Evolutionary conservation across 2,797 vertebrate species (phyloP).

Genomic region (Tragelaphus eurycerus): DNA sequence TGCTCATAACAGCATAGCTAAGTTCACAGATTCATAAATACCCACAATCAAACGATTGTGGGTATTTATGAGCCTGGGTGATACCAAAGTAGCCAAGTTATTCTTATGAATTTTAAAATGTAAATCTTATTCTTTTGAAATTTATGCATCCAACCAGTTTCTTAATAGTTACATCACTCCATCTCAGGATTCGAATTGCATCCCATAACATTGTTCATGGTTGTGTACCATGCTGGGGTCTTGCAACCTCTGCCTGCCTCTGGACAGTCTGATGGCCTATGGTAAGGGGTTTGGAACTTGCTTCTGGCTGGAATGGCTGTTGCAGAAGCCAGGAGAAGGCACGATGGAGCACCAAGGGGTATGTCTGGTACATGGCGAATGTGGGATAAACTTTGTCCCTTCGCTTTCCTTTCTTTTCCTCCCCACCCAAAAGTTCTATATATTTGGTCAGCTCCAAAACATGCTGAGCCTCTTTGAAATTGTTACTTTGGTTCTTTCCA

Average conservation of each 20-base stretch:
- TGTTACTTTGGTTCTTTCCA: slow-evolving; percentile 60
- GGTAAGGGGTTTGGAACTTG: neutral
- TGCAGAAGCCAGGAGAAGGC: neutral
- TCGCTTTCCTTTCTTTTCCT: neutral
- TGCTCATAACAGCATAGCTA: neutral
- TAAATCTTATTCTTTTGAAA: neutral
- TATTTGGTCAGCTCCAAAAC: slow-evolving; percentile 54
- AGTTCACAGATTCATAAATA: neutral
- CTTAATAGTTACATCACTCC: neutral
- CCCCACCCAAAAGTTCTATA: slow-evolving; percentile 1
- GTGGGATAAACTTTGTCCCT: neutral
- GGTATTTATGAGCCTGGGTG: neutral
- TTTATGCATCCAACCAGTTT: neutral
- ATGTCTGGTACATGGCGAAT: neutral
- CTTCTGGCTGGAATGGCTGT: neutral
- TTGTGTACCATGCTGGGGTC: neutral
- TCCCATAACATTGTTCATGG: neutral
- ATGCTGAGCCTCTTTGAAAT: slow-evolving; percentile 57
- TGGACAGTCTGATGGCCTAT: neutral
- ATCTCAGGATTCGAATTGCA: neutral
- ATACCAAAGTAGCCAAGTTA: neutral
- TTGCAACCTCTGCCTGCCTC: neutral
- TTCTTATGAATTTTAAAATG: neutral
- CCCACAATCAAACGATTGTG: neutral
- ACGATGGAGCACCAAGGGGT: neutral